Evolutionary conservation across 2,888 invertebrate genomes (phyloP).

Genomic region (Noctua fimbriata): DNA sequence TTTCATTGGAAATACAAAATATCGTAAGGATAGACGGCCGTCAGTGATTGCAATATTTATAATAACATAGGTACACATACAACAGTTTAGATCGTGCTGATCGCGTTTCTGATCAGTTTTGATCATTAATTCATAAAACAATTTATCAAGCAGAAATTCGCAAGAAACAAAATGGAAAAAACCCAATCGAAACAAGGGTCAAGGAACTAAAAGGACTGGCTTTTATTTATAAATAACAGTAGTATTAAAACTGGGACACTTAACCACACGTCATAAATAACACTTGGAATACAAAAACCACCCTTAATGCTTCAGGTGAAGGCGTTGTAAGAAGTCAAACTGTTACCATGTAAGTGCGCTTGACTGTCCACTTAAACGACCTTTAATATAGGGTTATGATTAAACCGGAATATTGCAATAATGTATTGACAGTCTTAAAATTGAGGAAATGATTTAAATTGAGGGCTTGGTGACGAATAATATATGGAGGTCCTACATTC

Average conservation of each 20-base stretch:
- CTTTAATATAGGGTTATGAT: constrained; percentile 16
- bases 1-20: neutral
- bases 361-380: neutral
- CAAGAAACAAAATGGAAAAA: constrained; percentile 18
- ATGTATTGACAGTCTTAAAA: constrained; percentile 7
- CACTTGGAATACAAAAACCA: neutral
- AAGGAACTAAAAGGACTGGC: constrained; percentile 21
- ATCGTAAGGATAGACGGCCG: neutral
- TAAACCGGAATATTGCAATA: constrained; percentile 15
- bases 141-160: neutral
- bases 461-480: neutral
- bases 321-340: neutral
- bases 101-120: neutral
- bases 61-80: neutral
- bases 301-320: neutral
- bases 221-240: constrained; percentile 5
- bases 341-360: too few relatives aligned
- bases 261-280: neutral
- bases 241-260: neutral
- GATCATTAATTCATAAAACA: neutral
- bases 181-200: constrained; percentile 9
- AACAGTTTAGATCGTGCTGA: neutral
- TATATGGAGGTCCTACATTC: neutral
- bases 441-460: constrained; percentile 28
- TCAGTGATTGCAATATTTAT: neutral